Evolutionary conservation across 2,888 invertebrate species (phyloP).

Genomic region (Zootermopsis nevadensis): DNA sequence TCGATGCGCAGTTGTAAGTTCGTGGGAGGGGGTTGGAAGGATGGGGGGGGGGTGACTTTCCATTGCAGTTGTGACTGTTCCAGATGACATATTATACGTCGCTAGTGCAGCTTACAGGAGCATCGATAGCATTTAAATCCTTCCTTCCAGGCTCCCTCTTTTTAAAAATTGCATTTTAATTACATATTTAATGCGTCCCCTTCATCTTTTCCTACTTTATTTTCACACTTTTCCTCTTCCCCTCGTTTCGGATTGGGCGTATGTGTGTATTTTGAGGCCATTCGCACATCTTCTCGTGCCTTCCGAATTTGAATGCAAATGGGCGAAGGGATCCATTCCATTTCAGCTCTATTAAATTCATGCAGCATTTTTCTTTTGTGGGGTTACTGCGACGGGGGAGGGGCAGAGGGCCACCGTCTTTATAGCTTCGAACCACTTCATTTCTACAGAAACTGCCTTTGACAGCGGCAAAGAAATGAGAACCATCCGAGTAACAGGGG

Average conservation of each 20-base stretch:
- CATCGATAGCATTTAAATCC: constrained; percentile 51
- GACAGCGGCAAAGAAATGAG: constrained; percentile 48
- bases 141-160: constrained; percentile 33
- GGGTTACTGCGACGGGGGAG: constrained; percentile 56
- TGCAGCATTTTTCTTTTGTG: constrained; percentile 56
- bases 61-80: constrained; percentile 44
- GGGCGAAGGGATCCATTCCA: constrained; percentile 56
- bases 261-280: constrained; percentile 44
- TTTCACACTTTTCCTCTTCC: constrained; percentile 13
- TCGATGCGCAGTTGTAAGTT: background rate
- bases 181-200: constrained; percentile 48
- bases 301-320: constrained; percentile 56
- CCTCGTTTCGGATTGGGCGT: constrained; percentile 11
- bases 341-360: constrained; percentile 57
- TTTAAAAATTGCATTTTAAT: constrained; percentile 54
- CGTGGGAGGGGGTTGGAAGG: no score
- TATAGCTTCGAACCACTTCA: constrained; percentile 54
- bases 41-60: background rate
- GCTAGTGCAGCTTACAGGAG: constrained; percentile 29
- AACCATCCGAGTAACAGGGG: background rate
- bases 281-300: constrained; percentile 56
- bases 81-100: constrained; percentile 49
- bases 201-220: constrained; percentile 35
- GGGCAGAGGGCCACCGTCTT: constrained; percentile 54
- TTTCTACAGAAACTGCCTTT: constrained; percentile 53